Percentiles rank a stretch among this genome's conserved stretches.
These are phyloP conservation scores for Anoplolepis gracilipes DNA, from an alignment of 1,140 invertebrate genomes.

Conservation along the genomic window DNA sequence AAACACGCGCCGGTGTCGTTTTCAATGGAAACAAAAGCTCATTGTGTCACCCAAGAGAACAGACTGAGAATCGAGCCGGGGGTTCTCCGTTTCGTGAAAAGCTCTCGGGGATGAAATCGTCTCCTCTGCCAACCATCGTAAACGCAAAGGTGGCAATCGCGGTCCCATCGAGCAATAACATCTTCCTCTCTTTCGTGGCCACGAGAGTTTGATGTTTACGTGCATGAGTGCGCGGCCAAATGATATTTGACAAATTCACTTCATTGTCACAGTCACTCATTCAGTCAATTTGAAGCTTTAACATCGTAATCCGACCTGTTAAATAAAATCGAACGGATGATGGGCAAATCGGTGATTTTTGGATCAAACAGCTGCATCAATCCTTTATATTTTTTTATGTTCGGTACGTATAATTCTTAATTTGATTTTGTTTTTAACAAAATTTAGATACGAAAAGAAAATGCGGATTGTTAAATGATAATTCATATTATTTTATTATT, in stretches of 20 bases:
- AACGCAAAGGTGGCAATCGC: constrained; percentile 27
- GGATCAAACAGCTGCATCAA: not conserved
- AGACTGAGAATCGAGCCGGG: not conserved
- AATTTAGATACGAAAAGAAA: not conserved
- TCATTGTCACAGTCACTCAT: not conserved
- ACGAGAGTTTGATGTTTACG: constrained; percentile 17
- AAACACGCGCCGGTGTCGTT: constrained; percentile 58
- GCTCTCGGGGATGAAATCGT: constrained; percentile 32
- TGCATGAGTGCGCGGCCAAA: not conserved
- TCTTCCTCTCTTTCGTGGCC: not conserved
- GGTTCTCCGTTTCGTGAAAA: constrained; percentile 35
- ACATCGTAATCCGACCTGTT: not conserved
- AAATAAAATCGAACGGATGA: not conserved
- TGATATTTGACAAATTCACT: constrained; percentile 1
- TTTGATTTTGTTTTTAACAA: not conserved
- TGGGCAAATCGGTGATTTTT: not conserved
- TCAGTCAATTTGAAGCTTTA: constrained; percentile 4
- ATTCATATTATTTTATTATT: not conserved
- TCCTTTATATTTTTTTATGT: not conserved
- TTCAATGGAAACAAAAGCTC: constrained; percentile 72
- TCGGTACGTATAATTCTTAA: too few species aligned
- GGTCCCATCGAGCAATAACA: not conserved
- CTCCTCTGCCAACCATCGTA: constrained; percentile 19
- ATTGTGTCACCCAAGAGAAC: constrained; percentile 46
- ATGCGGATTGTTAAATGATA: not conserved